These are phyloP conservation scores for Rhinolophus sinicus DNA, from an alignment of 2,113 vertebrate species.

Conservation along the genomic window DNA sequence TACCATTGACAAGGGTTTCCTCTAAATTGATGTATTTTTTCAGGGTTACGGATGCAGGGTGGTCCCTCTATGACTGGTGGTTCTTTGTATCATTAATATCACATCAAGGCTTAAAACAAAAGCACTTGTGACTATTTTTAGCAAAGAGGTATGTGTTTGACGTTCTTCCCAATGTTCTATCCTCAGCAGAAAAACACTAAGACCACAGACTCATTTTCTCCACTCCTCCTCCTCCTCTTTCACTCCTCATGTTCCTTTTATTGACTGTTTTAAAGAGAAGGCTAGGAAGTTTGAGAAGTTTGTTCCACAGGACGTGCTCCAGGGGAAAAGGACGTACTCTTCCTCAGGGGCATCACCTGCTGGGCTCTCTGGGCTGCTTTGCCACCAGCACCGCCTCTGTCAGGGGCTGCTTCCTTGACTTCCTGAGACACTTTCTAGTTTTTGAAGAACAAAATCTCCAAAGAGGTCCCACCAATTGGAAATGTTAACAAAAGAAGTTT, in stretches of 20 bases:
- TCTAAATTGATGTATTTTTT: neutral
- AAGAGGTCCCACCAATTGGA: neutral
- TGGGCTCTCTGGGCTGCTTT: neutral
- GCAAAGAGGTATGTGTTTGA: neutral
- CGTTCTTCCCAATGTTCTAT: neutral
- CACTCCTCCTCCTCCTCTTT: neutral
- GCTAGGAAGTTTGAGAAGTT: neutral
- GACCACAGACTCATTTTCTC: neutral
- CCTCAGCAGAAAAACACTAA: neutral
- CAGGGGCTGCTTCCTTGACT: neutral
- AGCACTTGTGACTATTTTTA: neutral
- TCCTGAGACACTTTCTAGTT: neutral
- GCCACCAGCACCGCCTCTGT: neutral
- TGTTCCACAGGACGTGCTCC: neutral
- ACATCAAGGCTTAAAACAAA: neutral
- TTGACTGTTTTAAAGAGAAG: neutral
- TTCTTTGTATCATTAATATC: neutral
- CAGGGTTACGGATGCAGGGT: neutral
- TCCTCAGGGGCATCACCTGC: rapidly evolving
- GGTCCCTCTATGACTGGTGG: neutral
- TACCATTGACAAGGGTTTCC: neutral
- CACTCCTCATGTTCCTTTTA: neutral
- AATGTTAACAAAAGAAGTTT: neutral
- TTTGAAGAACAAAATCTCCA: neutral
- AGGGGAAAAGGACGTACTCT: too few relatives aligned